phyloP scores from a whole-genome alignment of 2,888 invertebrate species.

The Tupiocoris notatus region DNA sequence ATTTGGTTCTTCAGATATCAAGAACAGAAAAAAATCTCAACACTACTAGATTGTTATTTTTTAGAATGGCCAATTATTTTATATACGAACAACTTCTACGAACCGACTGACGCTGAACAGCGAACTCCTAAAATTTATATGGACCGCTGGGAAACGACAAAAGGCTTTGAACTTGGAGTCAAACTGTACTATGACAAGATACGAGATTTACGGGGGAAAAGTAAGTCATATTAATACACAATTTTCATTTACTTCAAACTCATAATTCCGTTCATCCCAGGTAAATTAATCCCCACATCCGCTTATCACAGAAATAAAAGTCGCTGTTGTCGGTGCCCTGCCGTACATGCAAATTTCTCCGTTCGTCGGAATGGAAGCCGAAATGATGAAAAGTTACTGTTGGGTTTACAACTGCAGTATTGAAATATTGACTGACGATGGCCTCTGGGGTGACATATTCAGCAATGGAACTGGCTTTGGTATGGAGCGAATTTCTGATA shows the following conservation, averaged over 20 bases:
- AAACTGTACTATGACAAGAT: constrained; percentile 59
- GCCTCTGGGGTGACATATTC: constrained; percentile 53
- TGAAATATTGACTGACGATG: constrained; percentile 57
- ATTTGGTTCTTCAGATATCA: not conserved
- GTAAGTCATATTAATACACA: too few species aligned
- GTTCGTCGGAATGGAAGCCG: constrained; percentile 59
- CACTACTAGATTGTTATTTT: not conserved
- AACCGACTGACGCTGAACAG: not conserved
- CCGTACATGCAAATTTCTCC: constrained; percentile 58
- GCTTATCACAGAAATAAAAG: constrained; percentile 53
- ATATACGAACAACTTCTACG: constrained; percentile 42
- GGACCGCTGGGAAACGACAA: constrained; percentile 37
- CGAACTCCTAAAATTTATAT: constrained; percentile 34
- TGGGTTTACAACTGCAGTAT: constrained; percentile 57
- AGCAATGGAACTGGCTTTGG: constrained; percentile 39
- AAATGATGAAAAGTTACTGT: constrained; percentile 54
- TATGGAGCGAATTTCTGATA: not conserved
- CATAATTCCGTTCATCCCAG: too few species aligned
- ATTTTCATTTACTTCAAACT: too few species aligned
- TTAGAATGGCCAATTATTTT: constrained; percentile 36
- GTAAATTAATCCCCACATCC: too few species aligned
- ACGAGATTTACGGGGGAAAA: constrained; percentile 56
- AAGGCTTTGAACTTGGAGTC: constrained; percentile 28
- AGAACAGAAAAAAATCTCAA: not conserved
- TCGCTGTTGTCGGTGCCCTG: constrained; percentile 62